Conservation (phyloP, 2,888 invertebrate genomes). For the Lasioglossum villosulum region DNA sequence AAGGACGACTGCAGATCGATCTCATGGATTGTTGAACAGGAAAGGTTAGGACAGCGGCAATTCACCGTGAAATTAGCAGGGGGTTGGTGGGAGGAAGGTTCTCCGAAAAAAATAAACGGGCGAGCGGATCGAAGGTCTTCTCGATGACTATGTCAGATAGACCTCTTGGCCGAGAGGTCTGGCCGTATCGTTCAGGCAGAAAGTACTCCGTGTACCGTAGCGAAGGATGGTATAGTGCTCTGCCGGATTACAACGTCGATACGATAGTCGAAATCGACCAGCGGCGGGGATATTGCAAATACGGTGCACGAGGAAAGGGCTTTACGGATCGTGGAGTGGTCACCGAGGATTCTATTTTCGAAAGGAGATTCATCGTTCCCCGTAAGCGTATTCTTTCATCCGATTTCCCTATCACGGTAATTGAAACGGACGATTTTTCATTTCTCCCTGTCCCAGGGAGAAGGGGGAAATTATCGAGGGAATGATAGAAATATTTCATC, state of each 20-base stretch:
- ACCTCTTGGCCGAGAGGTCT: slow-evolving; percentile 9
- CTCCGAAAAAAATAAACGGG: slow-evolving; percentile 7
- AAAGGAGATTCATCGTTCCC: slow-evolving; percentile 36
- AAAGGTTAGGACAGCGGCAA: background rate
- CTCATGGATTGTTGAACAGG: background rate
- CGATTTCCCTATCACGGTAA: background rate
- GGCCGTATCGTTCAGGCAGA: slow-evolving; percentile 26
- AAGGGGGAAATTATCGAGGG: background rate
- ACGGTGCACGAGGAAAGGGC: slow-evolving; percentile 27
- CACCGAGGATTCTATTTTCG: slow-evolving; percentile 49
- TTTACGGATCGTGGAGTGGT: slow-evolving; percentile 39
- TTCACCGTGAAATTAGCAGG: slow-evolving; percentile 2
- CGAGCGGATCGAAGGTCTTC: slow-evolving; percentile 25
- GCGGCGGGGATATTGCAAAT: slow-evolving; percentile 34
- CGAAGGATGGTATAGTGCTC: slow-evolving; percentile 5
- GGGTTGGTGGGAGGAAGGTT: background rate
- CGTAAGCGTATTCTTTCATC: background rate
- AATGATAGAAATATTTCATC: background rate
- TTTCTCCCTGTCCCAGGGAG: background rate
- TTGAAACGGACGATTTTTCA: background rate
- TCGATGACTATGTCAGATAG: slow-evolving; percentile 35
- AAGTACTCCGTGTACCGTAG: slow-evolving; percentile 7
- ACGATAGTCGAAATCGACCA: slow-evolving; percentile 49
- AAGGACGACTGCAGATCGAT: background rate
- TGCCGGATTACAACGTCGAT: slow-evolving; percentile 49